Evolutionary conservation across 1,140 invertebrate genomes (phyloP).

Genomic region (Drosophila sp.): DNA sequence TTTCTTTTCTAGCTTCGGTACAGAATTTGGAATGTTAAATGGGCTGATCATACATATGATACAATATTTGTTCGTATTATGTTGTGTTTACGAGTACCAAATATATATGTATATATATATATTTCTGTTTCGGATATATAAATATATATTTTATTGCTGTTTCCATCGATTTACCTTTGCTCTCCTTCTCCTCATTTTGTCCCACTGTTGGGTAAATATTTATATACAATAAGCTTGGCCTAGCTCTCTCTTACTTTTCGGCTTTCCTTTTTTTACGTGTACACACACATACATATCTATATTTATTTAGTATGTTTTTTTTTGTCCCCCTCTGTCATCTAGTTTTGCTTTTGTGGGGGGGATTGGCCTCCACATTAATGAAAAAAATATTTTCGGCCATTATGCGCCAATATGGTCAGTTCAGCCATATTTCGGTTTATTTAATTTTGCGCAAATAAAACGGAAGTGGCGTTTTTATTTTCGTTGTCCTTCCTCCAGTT

Average conservation of each 20-base stretch:
- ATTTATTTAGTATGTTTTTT: conserved; percentile 26
- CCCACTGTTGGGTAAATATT: conserved; percentile 64
- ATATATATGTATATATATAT: too few species aligned
- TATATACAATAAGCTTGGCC: conserved; percentile 70
- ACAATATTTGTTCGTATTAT: too few species aligned
- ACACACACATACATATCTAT: conserved; percentile 33
- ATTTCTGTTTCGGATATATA: too few species aligned
- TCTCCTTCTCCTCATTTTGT: conserved; percentile 17
- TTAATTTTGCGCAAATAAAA: conserved; percentile 82
- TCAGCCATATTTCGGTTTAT: conserved; percentile 80
- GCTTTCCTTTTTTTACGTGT: conserved; percentile 67
- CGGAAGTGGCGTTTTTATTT: conserved; percentile 79
- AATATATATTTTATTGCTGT: too few species aligned
- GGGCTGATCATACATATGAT: too few species aligned
- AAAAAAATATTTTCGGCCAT: conserved; percentile 78
- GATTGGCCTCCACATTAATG: conserved; percentile 64
- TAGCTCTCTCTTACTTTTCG: conserved; percentile 79
- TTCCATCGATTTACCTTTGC: not conserved
- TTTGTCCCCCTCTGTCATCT: conserved; percentile 52
- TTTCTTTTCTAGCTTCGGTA: too few species aligned
- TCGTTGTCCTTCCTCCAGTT: conserved; percentile 28
- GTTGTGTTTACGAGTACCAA: too few species aligned
- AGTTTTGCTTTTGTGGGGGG: not conserved
- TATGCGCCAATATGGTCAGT: conserved; percentile 80
- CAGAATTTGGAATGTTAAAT: too few species aligned